phyloP scores from a whole-genome alignment of 2,113 vertebrate genomes.

The Triplophysa dalaica region DNA sequence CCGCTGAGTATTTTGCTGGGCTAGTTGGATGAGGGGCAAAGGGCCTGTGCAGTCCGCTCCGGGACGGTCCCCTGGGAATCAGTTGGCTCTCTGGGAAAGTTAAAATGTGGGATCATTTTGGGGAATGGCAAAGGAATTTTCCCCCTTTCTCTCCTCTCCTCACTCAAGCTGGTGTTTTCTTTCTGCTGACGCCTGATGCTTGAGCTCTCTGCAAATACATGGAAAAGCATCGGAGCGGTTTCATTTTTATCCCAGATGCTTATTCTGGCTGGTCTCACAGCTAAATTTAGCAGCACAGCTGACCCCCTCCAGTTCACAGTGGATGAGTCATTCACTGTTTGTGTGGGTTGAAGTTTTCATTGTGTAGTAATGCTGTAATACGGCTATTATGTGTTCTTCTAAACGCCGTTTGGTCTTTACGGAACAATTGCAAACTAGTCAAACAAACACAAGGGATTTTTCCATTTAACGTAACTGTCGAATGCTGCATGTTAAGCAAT shows the following conservation, averaged over 20 bases:
- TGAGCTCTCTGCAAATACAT: constrained; percentile 35
- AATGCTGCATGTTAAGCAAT: not conserved
- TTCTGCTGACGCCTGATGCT: constrained; percentile 47
- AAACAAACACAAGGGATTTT: constrained; percentile 11
- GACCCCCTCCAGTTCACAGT: constrained; percentile 49
- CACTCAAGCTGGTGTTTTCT: constrained; percentile 46
- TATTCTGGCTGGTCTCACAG: constrained; percentile 57
- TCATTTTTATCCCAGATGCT: constrained; percentile 51
- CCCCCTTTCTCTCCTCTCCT: constrained; percentile 39
- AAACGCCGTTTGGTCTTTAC: constrained; percentile 17
- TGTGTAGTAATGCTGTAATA: constrained; percentile 14
- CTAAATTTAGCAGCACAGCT: constrained; percentile 67
- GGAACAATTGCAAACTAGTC: constrained; percentile 12
- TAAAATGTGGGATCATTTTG: constrained; percentile 69
- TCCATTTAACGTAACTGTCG: not conserved
- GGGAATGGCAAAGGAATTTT: constrained; percentile 61
- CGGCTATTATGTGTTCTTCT: constrained; percentile 2
- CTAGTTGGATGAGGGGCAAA: constrained; percentile 33
- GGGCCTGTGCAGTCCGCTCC: constrained; percentile 41
- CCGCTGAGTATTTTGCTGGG: constrained; percentile 39
- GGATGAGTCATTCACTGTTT: constrained; percentile 56
- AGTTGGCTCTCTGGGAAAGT: constrained; percentile 69
- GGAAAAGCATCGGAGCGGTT: constrained; percentile 41
- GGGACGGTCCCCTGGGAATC: constrained; percentile 59
- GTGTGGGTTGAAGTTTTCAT: constrained; percentile 40